phyloP scores from a whole-genome alignment of 2,888 invertebrate species.

The Orthonychiurus folsomi region DNA sequence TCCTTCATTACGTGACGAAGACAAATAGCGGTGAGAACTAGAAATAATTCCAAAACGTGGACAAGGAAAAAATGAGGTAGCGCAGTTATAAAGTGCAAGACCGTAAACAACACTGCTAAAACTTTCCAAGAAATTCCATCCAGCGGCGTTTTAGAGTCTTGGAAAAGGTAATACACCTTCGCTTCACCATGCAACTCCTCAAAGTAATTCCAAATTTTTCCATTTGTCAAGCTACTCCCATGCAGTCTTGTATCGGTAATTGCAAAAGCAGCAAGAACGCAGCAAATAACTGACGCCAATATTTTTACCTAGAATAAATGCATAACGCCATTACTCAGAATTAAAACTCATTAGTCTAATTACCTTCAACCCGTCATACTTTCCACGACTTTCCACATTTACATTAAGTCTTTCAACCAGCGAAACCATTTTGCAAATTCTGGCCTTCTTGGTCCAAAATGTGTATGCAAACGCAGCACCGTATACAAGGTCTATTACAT shows the following conservation, averaged over 20 bases:
- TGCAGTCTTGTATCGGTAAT: neutral
- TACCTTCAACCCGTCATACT: neutral
- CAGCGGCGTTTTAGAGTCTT: neutral
- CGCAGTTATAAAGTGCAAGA: neutral
- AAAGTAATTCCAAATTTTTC: neutral
- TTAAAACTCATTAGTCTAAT: neutral
- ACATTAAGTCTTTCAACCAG: neutral
- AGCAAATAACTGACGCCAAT: neutral
- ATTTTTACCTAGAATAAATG: neutral
- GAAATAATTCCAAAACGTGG: constrained; percentile 1
- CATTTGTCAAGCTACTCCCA: neutral
- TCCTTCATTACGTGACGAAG: neutral
- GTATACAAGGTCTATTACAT: neutral
- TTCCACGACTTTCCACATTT: neutral
- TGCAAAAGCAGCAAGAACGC: neutral
- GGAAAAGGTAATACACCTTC: neutral
- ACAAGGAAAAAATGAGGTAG: neutral
- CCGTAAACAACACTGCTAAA: neutral
- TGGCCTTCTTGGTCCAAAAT: neutral
- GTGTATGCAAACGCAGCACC: neutral
- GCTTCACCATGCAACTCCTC: neutral
- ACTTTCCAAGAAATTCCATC: neutral
- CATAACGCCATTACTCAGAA: neutral
- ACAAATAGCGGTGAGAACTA: neutral
- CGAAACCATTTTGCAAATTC: neutral